Percentiles rank a stretch among this genome's conserved stretches.
Evolutionary conservation across 2,888 invertebrate species (phyloP).

Genomic region (Drosophila hawaiiensis): DNA sequence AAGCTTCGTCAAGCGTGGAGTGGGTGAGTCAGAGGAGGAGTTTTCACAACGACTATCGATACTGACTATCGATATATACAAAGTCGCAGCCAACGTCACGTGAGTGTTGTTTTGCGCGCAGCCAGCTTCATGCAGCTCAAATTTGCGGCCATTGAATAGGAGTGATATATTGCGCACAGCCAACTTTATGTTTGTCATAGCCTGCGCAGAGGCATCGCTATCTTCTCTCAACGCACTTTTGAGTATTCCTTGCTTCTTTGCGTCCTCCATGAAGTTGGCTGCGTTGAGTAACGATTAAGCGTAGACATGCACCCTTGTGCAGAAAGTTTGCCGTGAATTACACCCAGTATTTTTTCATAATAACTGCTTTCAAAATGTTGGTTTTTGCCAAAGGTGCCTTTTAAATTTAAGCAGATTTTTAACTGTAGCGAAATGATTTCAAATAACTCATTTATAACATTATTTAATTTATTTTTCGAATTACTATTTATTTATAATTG

Average conservation of each 20-base stretch:
- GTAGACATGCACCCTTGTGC: neutral
- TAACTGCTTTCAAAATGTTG: neutral
- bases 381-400: neutral
- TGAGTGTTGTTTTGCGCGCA: neutral
- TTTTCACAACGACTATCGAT: neutral
- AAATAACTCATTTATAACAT: neutral
- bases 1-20: neutral
- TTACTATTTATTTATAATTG: accelerated
- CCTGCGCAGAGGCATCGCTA: neutral
- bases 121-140: neutral
- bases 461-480: neutral
- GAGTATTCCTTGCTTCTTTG: neutral
- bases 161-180: neutral
- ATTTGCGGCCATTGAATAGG: accelerated
- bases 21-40: neutral
- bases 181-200: neutral
- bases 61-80: neutral
- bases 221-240: neutral
- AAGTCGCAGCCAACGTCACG: neutral
- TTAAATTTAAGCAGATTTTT: neutral
- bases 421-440: neutral
- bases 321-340: neutral
- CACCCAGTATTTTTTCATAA: slow-evolving; percentile 6
- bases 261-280: neutral
- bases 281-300: neutral